Base-by-base conservation (phyloP, 2,113 vertebrate species). In the Paracanthobrama guichenoti region DNA sequence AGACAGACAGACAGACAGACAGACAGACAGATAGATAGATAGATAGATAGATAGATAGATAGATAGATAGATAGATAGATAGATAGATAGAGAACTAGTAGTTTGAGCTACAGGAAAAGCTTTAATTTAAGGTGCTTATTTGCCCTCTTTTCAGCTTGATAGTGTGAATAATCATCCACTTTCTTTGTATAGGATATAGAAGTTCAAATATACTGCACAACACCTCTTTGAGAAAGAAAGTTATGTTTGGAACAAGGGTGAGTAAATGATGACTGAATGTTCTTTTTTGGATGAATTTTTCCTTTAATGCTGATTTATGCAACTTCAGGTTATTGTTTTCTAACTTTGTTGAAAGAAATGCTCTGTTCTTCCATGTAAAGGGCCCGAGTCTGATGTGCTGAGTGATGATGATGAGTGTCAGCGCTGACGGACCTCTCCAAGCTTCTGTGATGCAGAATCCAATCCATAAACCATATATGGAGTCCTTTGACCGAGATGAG, bases 391-490 rank as follows among this genome's bases (percentile, higher is more conserved):
- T 44, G 35, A 71, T n/a, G 20, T 42, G 31, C 28, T 78, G 46
- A 66, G 6, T 28, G 6, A 18, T 31, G 55, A 55, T 28, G 6
- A 18, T 31, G 55, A 55, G 44, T 71, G 71, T 69, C 50, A 11
- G 35, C 3, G 39, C 50, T 16, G 28, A 48, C 55, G 48, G 84
- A 55, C 55, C 46, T 75, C 31, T 71, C 20, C 31, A 44, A 26
- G 46, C 55, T 77, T 20, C n/a, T 14, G 75, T 53, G 76, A 76
- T 77, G 59, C 57, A 57, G 48, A 84, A 71, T 74, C 48, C 82
- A 78, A 78, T 57, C 81, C 80, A 44, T 88, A 91, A 89, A 90
- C 87, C 90, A 91, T 91, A 93, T 88, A 92, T 87, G 89, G 91
- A 78, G 67, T 31, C 82, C 77, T 81, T 62, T 76, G 35, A 42